Evolutionary conservation across 2,888 invertebrate species (phyloP).

Genomic region (Tanypteryx hageni): DNA sequence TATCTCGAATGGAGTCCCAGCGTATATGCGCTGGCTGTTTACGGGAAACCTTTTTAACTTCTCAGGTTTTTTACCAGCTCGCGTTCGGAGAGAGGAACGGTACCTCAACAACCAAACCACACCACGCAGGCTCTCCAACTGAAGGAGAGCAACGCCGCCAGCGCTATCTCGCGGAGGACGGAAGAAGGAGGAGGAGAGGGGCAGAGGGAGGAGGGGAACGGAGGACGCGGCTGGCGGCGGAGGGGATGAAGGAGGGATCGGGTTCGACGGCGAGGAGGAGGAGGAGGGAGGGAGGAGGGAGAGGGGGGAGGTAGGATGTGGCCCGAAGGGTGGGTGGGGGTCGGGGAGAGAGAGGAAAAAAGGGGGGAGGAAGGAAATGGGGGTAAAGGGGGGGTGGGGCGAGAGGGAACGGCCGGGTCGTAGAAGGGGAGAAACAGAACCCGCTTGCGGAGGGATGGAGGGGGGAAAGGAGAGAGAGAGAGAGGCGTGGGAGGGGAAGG

Average conservation of each 20-base stretch:
- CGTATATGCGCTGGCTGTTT: not conserved
- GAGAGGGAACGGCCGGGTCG: too few species aligned
- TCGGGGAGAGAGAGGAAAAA: not conserved
- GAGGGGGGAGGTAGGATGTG: constrained; percentile 33
- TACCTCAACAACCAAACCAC: constrained; percentile 35
- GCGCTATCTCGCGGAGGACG: constrained; percentile 61
- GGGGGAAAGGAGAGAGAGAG: not conserved
- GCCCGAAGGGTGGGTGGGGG: not conserved
- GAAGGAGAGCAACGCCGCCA: constrained; percentile 59
- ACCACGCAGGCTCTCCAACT: constrained; percentile 64
- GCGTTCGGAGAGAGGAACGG: not conserved
- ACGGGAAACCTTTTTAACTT: not conserved
- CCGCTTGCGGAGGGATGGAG: not conserved
- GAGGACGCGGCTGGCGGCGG: constrained; percentile 73
- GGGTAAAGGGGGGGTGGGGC: not conserved
- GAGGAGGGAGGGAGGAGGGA: constrained; percentile 74
- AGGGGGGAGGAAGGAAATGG: constrained; percentile 25
- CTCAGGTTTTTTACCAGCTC: constrained; percentile 8
- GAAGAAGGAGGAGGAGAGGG: not conserved
- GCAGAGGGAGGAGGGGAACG: constrained; percentile 73
- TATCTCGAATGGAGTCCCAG: not conserved
- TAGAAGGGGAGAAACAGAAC: not conserved
- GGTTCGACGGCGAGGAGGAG: constrained; percentile 74
- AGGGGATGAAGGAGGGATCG: constrained; percentile 76
- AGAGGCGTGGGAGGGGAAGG: constrained; percentile 41